Evolutionary conservation across 2,888 invertebrate genomes (phyloP), one percentile per base, ranked within the genome.

Genomic region (Imbricaverruca yamaguchii): DNA sequence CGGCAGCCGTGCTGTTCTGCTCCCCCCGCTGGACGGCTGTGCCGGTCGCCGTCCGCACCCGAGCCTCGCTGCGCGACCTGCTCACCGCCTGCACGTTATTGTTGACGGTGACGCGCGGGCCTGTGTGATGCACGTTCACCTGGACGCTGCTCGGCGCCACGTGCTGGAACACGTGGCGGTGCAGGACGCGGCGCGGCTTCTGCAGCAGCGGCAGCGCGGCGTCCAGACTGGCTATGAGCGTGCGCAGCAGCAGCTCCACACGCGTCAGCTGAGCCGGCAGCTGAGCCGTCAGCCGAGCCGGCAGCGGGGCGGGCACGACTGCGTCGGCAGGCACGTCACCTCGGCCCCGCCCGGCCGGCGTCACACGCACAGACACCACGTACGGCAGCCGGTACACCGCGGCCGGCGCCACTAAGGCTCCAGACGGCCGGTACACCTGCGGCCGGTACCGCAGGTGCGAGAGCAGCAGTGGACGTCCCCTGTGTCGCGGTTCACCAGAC

Each of bases 1-100:
- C 4, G 39, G 39, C 39, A 39, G 39, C 39, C 39, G 39, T 39
- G 39, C 39, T 39, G 39, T 39, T 4, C 15, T 69, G 69, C 6
- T 13, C 8, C 6, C 69, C 7, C 10, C 69, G 23, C 15, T 69
- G 69, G 4, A 7, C 23, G 4, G 69, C 69, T 15, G 15, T 15
- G 1, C 15, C 39, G 0, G 15, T 39, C 39, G 25, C 2, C 39
- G 69, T 8, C 15, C 7, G 23, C 15, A 39, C 69, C 15, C 4
- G 39, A 4, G 69, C 13, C 39, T 13, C 13, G 15, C 69, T 69
- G 15, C 39, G 15, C 13, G 69, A 69, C 39, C 69, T 12, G 15
- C 69, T 69, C 69, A 69, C 69, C 15, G 69, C 69, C 69, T 69
- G 69, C 69, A 69, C 69, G 39, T 15, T 25, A 15, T 69, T 69